These are phyloP conservation scores for Psilopogon haemacephalus DNA, from an alignment of 2,113 vertebrate genomes.

Conservation along the genomic window DNA sequence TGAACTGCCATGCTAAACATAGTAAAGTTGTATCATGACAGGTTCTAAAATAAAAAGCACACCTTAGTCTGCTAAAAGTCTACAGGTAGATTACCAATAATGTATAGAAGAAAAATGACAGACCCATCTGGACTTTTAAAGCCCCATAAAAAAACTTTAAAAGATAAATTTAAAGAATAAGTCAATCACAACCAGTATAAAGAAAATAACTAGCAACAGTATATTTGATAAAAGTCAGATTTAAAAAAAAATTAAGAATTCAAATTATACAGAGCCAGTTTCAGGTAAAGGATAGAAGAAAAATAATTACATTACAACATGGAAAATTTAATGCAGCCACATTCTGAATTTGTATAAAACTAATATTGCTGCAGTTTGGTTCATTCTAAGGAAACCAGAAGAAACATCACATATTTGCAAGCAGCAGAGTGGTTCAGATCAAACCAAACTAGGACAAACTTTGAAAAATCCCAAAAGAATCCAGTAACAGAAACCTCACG, in stretches of 20 bases:
- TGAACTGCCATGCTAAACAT: not conserved
- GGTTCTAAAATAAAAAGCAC: not conserved
- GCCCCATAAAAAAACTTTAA: not conserved
- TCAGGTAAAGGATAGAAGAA: not conserved
- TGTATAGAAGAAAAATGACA: not conserved
- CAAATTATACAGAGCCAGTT: not conserved
- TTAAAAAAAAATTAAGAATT: not conserved
- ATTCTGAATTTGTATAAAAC: not conserved
- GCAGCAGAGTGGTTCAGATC: not conserved
- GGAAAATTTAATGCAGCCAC: not conserved
- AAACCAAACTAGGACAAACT: not conserved
- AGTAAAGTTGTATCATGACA: not conserved
- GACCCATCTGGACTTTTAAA: not conserved
- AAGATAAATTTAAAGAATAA: not conserved
- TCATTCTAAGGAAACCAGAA: not conserved
- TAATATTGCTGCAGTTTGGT: not conserved
- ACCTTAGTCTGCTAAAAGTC: not conserved
- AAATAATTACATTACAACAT: not conserved
- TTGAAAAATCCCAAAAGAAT: not conserved
- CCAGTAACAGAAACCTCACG: not conserved
- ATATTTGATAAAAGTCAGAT: not conserved
- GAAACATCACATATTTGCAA: not conserved
- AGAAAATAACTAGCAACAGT: not conserved
- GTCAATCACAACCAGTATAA: not conserved
- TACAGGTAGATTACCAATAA: not conserved